phyloP scores from a whole-genome alignment of 2,113 vertebrate genomes.

The Gulo gulo region DNA sequence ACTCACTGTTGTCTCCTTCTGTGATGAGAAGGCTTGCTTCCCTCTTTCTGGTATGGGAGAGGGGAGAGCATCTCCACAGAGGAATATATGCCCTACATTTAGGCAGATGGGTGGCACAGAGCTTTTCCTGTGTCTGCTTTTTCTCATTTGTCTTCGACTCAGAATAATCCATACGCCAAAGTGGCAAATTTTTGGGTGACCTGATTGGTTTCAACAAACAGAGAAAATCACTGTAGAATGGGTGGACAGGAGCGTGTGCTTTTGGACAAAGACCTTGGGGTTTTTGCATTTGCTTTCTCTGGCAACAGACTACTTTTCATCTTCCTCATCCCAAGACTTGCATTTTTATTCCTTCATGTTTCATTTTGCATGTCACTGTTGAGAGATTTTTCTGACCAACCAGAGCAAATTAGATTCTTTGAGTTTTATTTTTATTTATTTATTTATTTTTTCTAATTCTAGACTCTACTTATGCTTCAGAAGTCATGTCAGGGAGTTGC shows the following conservation, averaged over 20 bases:
- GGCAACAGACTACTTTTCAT: neutral
- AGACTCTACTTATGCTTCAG: neutral
- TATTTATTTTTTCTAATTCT: neutral
- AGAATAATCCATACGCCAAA: neutral
- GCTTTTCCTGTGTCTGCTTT: neutral
- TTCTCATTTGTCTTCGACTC: neutral
- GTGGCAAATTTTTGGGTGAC: neutral
- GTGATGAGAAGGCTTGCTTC: too few species aligned
- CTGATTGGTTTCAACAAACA: neutral
- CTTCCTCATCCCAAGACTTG: neutral
- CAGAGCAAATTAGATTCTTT: neutral
- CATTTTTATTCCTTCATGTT: neutral
- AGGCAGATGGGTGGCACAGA: neutral
- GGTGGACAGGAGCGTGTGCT: neutral
- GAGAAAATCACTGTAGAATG: neutral
- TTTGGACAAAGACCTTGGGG: neutral
- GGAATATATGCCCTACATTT: neutral
- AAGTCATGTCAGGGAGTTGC: neutral
- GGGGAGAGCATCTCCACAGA: neutral
- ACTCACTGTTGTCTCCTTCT: neutral
- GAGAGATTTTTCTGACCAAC: neutral
- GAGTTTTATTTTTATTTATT: neutral
- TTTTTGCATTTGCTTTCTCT: accelerated
- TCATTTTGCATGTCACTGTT: neutral
- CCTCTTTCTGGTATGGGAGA: neutral